Conservation (phyloP, 2,888 invertebrate genomes). For the Bugula neritina region DNA sequence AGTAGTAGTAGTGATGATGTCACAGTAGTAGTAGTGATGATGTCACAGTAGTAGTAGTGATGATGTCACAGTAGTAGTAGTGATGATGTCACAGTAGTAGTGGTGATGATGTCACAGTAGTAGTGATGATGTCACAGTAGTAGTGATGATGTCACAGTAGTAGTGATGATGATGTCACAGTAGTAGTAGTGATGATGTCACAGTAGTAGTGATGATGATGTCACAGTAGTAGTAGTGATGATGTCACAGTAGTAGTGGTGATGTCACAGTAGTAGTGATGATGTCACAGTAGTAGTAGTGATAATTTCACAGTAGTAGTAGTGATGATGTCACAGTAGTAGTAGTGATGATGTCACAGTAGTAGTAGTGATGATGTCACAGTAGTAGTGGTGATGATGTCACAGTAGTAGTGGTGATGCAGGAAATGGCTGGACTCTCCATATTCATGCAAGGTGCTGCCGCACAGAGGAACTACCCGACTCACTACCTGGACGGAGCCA, state of each 20-base stretch:
- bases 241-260: neutral
- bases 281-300: neutral
- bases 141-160: neutral
- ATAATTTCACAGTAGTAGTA: neutral
- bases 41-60: neutral
- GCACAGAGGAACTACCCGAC: conserved; percentile 55
- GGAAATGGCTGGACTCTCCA: conserved; percentile 90
- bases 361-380: neutral
- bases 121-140: neutral
- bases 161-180: neutral
- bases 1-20: neutral
- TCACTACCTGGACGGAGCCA: conserved; percentile 87
- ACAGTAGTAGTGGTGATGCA: conserved; percentile 33
- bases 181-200: neutral
- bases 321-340: neutral
- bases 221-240: neutral
- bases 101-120: too few species aligned
- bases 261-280: too few species aligned
- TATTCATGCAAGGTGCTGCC: conserved; percentile 68
- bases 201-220: neutral
- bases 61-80: neutral
- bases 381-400: neutral
- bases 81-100: neutral
- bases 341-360: neutral
- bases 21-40: neutral